Base-by-base conservation (phyloP, 1,140 invertebrate species). In the Lasioglossum albipes region DNA sequence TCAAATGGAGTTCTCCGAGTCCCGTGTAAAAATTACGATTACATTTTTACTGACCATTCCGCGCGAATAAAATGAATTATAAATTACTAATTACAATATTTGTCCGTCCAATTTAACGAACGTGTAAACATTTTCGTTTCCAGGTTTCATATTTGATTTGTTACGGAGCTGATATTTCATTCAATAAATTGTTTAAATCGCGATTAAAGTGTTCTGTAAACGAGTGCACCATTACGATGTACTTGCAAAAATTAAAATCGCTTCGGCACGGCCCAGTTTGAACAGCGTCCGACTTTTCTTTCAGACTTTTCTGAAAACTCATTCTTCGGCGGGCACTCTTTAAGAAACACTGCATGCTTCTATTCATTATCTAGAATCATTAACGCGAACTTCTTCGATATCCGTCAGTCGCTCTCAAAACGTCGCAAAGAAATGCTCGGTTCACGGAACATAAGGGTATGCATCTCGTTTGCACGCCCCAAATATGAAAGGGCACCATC, bases 291-390 rank as follows among this genome's bases (percentile, higher is more conserved):
- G 16, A 54, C 13, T 16, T 54, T 54, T 54, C 6, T 6, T 59
- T 59, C 7, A n/a, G 9, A 59, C n/a, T 42, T 27, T 12, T 20
- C 12, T 49, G 16, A 36, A 22, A 70, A 49, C 36, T 49, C 31
- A 42, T 49, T 57, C 2, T 64, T 54, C n/a, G 31, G 31, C 31
- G 67, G 49, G 16, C 18, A 22, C 31, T 61, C 68, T 72, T 78
- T 71, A 71, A 71, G 41, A 69, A 64, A 71, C 49, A 49, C 16
- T 7, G n/a, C 36, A 52, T 20, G 42, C 52, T 57, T 57, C 71
- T 66, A 74, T 70, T 79, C 77, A 79, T 79, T 79, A 79, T 74
- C 71, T 74, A 9, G 77, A 66, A 49, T 79, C 71, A 79, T 79
- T 71, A 79, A 71, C 49, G 62, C 27, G 70, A 65, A 49, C 41